Percentiles rank a stretch among this genome's conserved stretches.
Conservation (phyloP, 2,797 vertebrate genomes). For the Paratrypauchen microcephalus region DNA sequence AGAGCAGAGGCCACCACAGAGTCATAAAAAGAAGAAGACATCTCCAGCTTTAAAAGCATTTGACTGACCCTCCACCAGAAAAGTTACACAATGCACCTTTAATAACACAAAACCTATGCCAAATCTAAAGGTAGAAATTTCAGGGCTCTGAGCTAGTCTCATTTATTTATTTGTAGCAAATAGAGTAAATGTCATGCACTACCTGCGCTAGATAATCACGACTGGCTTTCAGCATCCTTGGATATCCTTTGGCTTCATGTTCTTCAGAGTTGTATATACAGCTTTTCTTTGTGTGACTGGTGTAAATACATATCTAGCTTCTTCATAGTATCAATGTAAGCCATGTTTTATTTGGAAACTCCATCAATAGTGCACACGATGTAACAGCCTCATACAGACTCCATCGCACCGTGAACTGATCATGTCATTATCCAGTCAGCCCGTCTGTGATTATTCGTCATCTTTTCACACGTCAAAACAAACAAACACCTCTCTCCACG, state of each 20-base stretch:
- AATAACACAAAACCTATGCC: no score
- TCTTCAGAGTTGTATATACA: background rate
- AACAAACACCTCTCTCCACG: conserved; percentile 7
- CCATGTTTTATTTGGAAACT: conserved; percentile 6
- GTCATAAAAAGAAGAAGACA: no score
- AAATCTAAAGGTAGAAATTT: no score
- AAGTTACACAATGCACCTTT: no score
- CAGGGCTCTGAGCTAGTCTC: no score
- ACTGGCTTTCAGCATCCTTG: background rate
- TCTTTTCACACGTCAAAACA: conserved; percentile 12
- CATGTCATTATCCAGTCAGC: conserved; percentile 12
- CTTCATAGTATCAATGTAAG: conserved; percentile 13
- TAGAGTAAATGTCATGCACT: background rate
- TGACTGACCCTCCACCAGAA: no score
- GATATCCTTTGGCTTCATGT: background rate
- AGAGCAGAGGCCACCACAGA: no score
- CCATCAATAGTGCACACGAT: background rate
- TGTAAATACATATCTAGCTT: background rate
- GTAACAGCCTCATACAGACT: background rate
- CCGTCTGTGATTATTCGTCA: conserved; percentile 9
- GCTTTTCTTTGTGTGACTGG: background rate
- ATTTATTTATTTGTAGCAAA: no score
- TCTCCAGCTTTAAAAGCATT: no score
- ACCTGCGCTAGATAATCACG: background rate
- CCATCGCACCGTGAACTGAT: conserved; percentile 1